Evolutionary conservation across 2,113 vertebrate species (phyloP).

Genomic region (Neotragus moschatus): DNA sequence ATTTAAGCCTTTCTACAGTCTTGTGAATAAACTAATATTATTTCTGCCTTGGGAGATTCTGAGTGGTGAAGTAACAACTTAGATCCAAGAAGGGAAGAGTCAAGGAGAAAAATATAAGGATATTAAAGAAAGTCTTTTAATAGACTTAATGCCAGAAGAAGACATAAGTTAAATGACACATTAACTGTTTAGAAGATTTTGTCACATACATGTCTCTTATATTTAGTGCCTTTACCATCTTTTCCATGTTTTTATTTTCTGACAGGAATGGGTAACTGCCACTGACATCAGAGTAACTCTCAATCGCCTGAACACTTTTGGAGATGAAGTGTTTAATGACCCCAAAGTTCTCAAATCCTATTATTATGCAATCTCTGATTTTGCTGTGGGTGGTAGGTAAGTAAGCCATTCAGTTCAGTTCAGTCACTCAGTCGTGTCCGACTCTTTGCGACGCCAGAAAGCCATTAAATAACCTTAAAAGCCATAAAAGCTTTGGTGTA

Average conservation of each 20-base stretch:
- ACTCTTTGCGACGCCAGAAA: too few species aligned
- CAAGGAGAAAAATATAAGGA: background rate
- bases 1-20: background rate
- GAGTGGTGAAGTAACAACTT: background rate
- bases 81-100: background rate
- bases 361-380: conserved; percentile 99
- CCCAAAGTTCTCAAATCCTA: conserved; percentile 99
- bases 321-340: conserved; percentile 98
- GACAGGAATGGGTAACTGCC: conserved; percentile 97
- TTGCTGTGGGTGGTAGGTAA: conserved; percentile 97
- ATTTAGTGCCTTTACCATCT: background rate
- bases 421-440: too few species aligned
- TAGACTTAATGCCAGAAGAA: background rate
- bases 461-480: background rate
- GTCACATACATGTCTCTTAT: background rate
- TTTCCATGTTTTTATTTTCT: conserved; percentile 28
- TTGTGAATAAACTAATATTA: background rate
- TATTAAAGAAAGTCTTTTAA: background rate
- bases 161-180: too few species aligned
- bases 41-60: background rate
- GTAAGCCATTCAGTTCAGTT: conserved; percentile 67
- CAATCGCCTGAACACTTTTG: conserved; percentile 97
- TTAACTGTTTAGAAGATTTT: background rate
- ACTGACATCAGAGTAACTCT: conserved; percentile 97
- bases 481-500: background rate